Evolutionary conservation across 2,113 vertebrate species (phyloP), one percentile per base, ranked within the genome.

Genomic region (Promerops cafer): DNA sequence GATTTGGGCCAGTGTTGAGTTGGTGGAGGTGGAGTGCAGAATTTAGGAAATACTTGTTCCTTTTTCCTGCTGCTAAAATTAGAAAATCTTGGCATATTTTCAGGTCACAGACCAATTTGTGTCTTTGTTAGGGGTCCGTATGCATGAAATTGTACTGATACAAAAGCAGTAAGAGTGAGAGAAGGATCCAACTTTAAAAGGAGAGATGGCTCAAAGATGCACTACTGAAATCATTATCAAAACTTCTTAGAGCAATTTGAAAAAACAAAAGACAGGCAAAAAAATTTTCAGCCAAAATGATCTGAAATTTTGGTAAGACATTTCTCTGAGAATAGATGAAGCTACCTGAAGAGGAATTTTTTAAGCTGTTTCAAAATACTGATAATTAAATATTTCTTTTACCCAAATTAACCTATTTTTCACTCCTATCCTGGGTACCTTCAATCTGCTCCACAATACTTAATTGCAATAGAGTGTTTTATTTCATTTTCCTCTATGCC

Each of bases 41-140:
- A 61, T 92, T 98, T 95, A 94, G 87, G 94, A 91, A 94, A 88
- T 56, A 50, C 39, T 96, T 78, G 33, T 45, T 69, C 47, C 35
- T 76, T 60, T 91, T 87, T 96, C 88, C 71, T 87, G 65, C 52
- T 94, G 66, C 57, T 90, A 65, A 96, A 95, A 61, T 75, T 96
- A 94, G 76, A 91, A 88, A 27, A 90, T 60, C 89, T 79, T 94
- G 91, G 91, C 82, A 53, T 94, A 78, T 97, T 97, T 96, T 97
- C 92, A 97, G 85, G 60, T 82, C 53, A 75, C n/a, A 90, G 89
- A 82, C 40, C 24, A 64, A 33, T 71, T 49, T 75, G 52, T 66
- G 16, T 79, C 75, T 95, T 87, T 80, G 66, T 91, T 93, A 80
- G 70, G 26, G 72, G 66, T 70, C 35, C 88, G 90, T 94, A 61